Conservation (phyloP, 2,888 invertebrate genomes). For the Andricus curvator region DNA sequence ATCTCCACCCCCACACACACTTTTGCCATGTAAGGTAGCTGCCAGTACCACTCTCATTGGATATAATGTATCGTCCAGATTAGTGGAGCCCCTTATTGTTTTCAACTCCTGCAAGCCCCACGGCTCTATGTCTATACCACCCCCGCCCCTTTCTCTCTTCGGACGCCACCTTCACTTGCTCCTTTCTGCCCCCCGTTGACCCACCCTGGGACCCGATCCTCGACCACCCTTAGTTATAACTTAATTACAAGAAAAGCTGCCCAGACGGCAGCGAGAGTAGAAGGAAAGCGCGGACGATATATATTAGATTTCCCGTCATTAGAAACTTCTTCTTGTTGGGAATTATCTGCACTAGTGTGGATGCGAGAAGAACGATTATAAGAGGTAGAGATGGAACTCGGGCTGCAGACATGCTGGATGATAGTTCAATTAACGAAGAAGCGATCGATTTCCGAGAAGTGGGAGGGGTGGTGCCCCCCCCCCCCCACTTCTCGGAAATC, state of each 20-base stretch:
- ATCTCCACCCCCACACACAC: slow-evolving; percentile 36
- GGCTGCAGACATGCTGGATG: neutral
- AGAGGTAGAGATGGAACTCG: slow-evolving; percentile 14
- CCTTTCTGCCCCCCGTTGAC: slow-evolving; percentile 44
- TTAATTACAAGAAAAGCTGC: slow-evolving; percentile 77
- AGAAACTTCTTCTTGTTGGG: slow-evolving; percentile 67
- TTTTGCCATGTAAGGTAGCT: slow-evolving; percentile 46
- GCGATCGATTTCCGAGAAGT: neutral
- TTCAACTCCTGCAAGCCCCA: slow-evolving; percentile 72
- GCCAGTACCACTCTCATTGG: slow-evolving; percentile 74
- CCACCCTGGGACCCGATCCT: slow-evolving; percentile 39
- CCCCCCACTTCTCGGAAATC: too few species aligned
- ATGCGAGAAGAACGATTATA: slow-evolving; percentile 14
- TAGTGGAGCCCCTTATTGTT: slow-evolving; percentile 76
- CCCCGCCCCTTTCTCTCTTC: slow-evolving; percentile 28
- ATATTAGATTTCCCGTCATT: slow-evolving; percentile 76
- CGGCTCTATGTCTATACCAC: slow-evolving; percentile 35
- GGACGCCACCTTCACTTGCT: slow-evolving; percentile 43
- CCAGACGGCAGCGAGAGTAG: slow-evolving; percentile 49
- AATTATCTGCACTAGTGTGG: slow-evolving; percentile 45
- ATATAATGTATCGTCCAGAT: slow-evolving; percentile 77
- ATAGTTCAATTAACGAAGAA: slow-evolving; percentile 26
- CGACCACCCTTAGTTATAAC: slow-evolving; percentile 72
- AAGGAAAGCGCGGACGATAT: slow-evolving; percentile 58
- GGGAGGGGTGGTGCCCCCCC: neutral